Percentiles rank a stretch among this genome's conserved stretches.
These are phyloP conservation scores for Polyergus mexicanus DNA, from an alignment of 1,140 invertebrate genomes.

Conservation along the genomic window DNA sequence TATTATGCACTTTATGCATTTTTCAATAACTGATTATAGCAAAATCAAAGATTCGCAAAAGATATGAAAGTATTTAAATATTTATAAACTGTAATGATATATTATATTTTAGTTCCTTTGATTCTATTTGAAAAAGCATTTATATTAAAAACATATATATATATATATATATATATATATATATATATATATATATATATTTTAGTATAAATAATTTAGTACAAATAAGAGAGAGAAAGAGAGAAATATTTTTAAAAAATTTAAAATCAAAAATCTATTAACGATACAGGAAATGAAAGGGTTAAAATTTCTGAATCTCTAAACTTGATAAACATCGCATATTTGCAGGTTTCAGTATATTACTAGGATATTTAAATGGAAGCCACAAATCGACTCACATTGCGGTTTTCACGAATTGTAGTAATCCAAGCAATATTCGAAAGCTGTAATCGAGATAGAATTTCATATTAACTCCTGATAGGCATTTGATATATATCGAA, in stretches of 20 bases:
- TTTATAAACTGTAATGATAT: background rate
- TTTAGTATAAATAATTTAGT: no score
- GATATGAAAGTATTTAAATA: background rate
- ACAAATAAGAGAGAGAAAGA: no score
- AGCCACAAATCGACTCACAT: constrained; percentile 36
- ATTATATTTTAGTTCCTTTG: background rate
- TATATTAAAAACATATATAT: background rate
- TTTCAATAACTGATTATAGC: background rate
- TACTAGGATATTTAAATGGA: constrained; percentile 13
- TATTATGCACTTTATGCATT: background rate
- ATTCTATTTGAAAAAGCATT: background rate
- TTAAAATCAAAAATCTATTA: background rate
- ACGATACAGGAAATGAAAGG: background rate
- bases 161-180: background rate
- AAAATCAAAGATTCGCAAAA: constrained; percentile 1
- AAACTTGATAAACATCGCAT: background rate
- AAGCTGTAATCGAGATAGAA: constrained; percentile 44
- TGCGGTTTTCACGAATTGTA: constrained; percentile 39
- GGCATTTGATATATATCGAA: background rate
- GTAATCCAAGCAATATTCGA: constrained; percentile 23
- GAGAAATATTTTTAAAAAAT: background rate
- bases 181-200: no score
- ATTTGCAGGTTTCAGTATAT: background rate
- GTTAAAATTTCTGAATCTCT: background rate
- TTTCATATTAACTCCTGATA: constrained; percentile 4